Evolutionary conservation across 2,888 invertebrate genomes (phyloP), one percentile per base, ranked within the genome.

Genomic region (Cheiracanthium punctorium): DNA sequence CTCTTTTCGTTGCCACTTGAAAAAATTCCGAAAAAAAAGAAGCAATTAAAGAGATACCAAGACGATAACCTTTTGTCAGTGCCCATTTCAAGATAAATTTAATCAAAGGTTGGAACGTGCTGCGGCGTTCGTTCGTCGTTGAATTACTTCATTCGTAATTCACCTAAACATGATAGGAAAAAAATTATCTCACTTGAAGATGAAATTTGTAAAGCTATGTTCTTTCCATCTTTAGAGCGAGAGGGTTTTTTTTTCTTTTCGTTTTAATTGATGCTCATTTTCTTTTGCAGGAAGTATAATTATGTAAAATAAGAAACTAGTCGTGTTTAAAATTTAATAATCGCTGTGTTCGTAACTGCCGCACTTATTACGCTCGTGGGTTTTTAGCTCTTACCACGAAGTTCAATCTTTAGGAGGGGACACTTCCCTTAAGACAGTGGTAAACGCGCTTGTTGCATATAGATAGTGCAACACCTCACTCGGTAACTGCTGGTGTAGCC

Each of bases 41-140:
- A 64, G 84, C 84, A 85, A 85, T 85, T 85, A 85, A 85, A 85
- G 74, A 85, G 67, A 41, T 70, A 48, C 79, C n/a, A 48, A 69
- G 24, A 74, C 79, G 84, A 85, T 79, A 85, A 79, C 79, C 84
- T 85, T 85, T 85, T 85, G 84, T 85, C 74, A 85, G 79, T 79
- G 74, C 52, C 28, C 52, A 58, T 82, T 75, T 75, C 52, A 82
- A 80, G 73, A 52, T 79, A n/a, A 74, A 74, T 79, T 85, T 79
- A 82, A 82, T 82, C 80, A 82, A 82, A 82, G 71, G 28, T 33
- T 58, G 58, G 41, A 73, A 67, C 84, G 84, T 79, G 84, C 84
- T 85, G 79, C 79, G 79, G 79, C 79, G 67, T 79, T 85, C 79
- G 72, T 37, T 7, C 37, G n/a, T 43, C 67, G 67, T 58, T 43